Evolutionary conservation across 2,113 vertebrate genomes (phyloP), one percentile per base, ranked within the genome.

Genomic region (Taurulus bubalis): DNA sequence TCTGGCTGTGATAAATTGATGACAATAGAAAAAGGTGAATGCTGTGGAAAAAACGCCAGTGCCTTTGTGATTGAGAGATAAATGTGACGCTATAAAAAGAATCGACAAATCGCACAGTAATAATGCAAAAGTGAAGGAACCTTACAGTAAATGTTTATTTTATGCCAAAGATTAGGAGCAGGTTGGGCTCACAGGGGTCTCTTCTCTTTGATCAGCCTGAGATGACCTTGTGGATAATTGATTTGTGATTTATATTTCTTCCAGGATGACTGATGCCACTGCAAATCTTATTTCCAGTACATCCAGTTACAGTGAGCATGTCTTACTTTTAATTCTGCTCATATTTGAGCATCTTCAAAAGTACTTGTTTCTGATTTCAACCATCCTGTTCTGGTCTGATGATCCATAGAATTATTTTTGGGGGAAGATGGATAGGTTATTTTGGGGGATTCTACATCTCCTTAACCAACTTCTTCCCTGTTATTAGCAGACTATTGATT

Each of bases 161-260:
- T 0, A 15, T 62, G 32, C 38, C 0, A 22, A 16, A 68, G 34
- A 85, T 56, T 34, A 16, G 0, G 30, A 8, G 14, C 55, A 36
- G 30, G 10, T 64, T 63, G 70, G 38, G 11, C 49, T 59, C 42
- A 16, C 20, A 22, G 49, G 45, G 45, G 4, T 18, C n/a, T 36
- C 55, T 51, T 34, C 24, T 38, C 77, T 86, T 72, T 84, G 87
- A 90, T 85, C 87, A 65, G 42, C 63, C 70, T 8, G 22, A 24
- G 8, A 72, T 72, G 78, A 90, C 86, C 83, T 85, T 82, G 70
- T 24, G 47, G 55, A 69, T 74, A 78, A 90, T 73, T 86, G 64
- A 90, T 90, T 69, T 64, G 32, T 32, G 53, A 34, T 28, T 77
- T 85, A 72, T 62, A 71, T 79, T 78, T 79, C 22, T 28, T 67